phyloP scores from a whole-genome alignment of 2,113 vertebrate genomes.

The Pogonocichla stellata region DNA sequence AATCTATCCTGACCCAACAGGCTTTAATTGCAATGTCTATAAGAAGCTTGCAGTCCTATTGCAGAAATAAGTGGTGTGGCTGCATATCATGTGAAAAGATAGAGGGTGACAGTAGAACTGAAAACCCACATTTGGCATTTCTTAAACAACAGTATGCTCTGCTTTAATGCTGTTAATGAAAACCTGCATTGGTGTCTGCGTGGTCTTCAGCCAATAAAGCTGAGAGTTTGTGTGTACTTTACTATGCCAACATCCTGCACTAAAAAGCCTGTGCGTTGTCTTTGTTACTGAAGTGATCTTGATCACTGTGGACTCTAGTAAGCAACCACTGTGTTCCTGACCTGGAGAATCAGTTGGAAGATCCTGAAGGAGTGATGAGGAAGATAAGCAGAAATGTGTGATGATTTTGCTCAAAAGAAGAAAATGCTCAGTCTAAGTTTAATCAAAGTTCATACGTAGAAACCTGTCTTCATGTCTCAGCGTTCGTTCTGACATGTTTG shows the following conservation, averaged over 20 bases:
- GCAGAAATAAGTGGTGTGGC: background rate
- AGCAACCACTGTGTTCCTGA: background rate
- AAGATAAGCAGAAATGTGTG: background rate
- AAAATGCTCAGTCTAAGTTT: background rate
- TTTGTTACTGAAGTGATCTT: background rate
- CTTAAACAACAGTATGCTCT: background rate
- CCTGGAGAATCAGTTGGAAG: background rate
- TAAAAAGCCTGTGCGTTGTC: background rate
- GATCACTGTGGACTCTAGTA: background rate
- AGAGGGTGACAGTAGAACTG: background rate
- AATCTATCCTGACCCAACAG: background rate
- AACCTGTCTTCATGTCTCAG: background rate
- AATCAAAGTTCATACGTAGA: rapidly evolving
- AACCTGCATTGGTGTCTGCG: background rate
- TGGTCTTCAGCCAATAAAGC: background rate
- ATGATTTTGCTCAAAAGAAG: background rate
- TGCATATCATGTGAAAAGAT: background rate
- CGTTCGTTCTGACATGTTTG: background rate
- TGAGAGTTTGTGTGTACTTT: background rate
- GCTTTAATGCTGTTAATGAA: background rate
- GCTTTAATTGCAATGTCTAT: background rate
- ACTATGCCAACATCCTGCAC: rapidly evolving
- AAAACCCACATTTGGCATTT: background rate
- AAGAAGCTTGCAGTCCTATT: background rate
- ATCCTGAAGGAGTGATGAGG: background rate